A percentile compares a stretch with the other conserved stretches of the same genome.
These are phyloP conservation scores for Drosophila sp. DNA, from an alignment of 1,140 invertebrate genomes.

Conservation along the genomic window DNA sequence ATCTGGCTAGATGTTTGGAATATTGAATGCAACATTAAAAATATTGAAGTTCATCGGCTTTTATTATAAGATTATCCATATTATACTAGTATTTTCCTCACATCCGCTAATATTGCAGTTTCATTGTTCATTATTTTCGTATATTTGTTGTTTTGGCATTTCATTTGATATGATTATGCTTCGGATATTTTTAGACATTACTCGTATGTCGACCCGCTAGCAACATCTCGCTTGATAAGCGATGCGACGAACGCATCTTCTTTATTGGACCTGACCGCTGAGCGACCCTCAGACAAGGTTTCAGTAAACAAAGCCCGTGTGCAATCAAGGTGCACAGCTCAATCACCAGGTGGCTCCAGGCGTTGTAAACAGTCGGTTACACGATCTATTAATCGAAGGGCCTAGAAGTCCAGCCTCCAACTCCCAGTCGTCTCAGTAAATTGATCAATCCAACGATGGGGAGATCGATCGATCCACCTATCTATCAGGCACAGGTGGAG, in stretches of 20 bases:
- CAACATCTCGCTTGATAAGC: slow-evolving; percentile 44
- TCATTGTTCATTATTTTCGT: slow-evolving; percentile 47
- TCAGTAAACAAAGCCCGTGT: neutral
- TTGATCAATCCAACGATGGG: neutral
- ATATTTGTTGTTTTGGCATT: slow-evolving; percentile 26
- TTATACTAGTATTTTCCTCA: too few species aligned
- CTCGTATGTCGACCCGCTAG: slow-evolving; percentile 14
- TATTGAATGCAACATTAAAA: too few species aligned
- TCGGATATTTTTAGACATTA: slow-evolving; percentile 29
- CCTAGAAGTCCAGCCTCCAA: slow-evolving; percentile 19
- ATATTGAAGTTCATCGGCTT: too few species aligned
- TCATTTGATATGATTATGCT: slow-evolving; percentile 28
- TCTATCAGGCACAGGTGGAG: slow-evolving; percentile 5
- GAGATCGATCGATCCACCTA: neutral
- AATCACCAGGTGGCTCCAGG: neutral
- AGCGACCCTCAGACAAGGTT: slow-evolving; percentile 34
- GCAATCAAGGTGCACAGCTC: slow-evolving; percentile 17
- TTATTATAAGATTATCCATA: too few species aligned
- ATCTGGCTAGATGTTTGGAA: too few species aligned
- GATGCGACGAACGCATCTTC: slow-evolving; percentile 3
- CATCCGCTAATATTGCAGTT: slow-evolving; percentile 18
- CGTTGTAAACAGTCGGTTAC: slow-evolving; percentile 4
- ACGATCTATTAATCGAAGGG: slow-evolving; percentile 8
- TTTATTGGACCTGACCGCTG: slow-evolving; percentile 34
- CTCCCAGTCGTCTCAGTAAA: neutral